Conservation (phyloP, 2,888 invertebrate genomes). For the Polymixis flavicincta region DNA sequence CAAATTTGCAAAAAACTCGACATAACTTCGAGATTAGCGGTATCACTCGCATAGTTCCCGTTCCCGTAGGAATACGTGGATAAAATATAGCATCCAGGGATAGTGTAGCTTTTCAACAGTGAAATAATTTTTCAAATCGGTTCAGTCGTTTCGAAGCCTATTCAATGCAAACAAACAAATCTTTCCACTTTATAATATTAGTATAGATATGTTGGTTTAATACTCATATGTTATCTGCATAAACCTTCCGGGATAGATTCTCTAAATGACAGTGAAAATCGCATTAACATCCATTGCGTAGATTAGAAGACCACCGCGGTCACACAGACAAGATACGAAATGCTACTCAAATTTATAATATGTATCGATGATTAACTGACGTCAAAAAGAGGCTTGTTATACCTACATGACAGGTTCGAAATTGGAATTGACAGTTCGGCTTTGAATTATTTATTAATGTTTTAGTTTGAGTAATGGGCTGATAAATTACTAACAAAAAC, state of each 20-base stretch:
- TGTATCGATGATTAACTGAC: slow-evolving; percentile 31
- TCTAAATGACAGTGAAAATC: not conserved
- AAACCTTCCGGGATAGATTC: not conserved
- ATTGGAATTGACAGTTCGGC: slow-evolving; percentile 22
- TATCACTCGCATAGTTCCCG: no score
- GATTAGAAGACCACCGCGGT: not conserved
- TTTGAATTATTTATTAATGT: slow-evolving; percentile 30
- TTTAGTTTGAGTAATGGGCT: not conserved
- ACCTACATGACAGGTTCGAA: slow-evolving; percentile 29
- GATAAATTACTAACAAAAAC: slow-evolving; percentile 13
- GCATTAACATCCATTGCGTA: not conserved
- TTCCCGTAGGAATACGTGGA: no score
- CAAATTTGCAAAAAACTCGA: no score
- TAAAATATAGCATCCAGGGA: no score
- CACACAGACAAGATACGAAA: not conserved
- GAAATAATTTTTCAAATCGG: no score
- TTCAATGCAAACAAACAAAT: no score
- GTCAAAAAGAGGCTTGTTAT: slow-evolving; percentile 6
- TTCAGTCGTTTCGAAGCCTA: no score
- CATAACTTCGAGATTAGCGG: not conserved
- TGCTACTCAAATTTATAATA: not conserved
- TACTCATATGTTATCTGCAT: not conserved
- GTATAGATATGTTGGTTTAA: not conserved
- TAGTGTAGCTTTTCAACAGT: no score
- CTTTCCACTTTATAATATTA: no score